Percentiles rank a stretch among this genome's conserved stretches.
Evolutionary conservation across 2,888 invertebrate genomes (phyloP).

Genomic region (Mamestra brassicae): DNA sequence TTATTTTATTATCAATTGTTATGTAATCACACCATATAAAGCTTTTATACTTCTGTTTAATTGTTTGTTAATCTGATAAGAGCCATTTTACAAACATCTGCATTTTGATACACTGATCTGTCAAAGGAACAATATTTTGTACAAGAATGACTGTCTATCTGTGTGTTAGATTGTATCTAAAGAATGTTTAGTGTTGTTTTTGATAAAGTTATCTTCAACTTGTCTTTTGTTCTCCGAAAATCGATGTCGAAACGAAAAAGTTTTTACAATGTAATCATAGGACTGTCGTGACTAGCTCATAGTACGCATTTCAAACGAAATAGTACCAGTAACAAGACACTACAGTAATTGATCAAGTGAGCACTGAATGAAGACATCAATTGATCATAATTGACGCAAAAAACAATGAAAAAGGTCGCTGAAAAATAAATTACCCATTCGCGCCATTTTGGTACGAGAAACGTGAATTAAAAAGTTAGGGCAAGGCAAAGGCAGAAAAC

Average conservation of each 20-base stretch:
- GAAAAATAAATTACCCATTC: conserved; percentile 63
- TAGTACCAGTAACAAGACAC: conserved; percentile 65
- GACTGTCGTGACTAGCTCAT: conserved; percentile 10
- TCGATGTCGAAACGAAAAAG: conserved; percentile 15
- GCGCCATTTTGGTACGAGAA: conserved; percentile 59
- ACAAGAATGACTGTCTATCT: not conserved
- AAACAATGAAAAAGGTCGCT: conserved; percentile 75
- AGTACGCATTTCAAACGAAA: conserved; percentile 60
- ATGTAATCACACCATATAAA: conserved; percentile 9
- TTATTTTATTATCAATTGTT: conserved; percentile 14
- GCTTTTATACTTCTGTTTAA: not conserved
- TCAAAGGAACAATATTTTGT: not conserved
- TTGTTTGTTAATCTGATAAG: conserved; percentile 15
- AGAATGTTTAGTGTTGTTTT: conserved; percentile 45
- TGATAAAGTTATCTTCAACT: conserved; percentile 26
- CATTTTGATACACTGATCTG: not conserved
- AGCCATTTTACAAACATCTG: not conserved
- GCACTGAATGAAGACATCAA: conserved; percentile 79
- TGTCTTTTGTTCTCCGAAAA: conserved; percentile 37
- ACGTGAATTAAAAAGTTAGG: conserved; percentile 61
- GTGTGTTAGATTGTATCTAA: conserved; percentile 23
- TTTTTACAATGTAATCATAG: conserved; percentile 23
- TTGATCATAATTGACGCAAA: conserved; percentile 82
- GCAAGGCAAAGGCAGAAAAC: conserved; percentile 45
- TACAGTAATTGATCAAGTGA: conserved; percentile 76